These are phyloP conservation scores for Kryptolebias marmoratus DNA, from an alignment of 2,113 vertebrate genomes.

Conservation along the genomic window DNA sequence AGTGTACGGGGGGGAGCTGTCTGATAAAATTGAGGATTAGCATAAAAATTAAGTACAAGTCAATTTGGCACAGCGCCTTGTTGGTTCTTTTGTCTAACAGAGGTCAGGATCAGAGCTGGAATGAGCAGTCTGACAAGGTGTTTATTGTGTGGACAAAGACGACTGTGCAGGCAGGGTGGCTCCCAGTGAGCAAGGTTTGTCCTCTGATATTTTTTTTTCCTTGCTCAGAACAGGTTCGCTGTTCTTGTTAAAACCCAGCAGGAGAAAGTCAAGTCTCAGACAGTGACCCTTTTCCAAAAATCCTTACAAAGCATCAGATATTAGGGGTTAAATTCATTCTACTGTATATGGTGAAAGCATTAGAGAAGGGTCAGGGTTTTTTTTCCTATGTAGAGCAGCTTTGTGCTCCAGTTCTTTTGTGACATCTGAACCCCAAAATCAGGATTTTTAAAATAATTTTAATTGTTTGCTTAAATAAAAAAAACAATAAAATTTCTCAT, in stretches of 20 bases:
- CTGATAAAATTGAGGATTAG: conserved; percentile 75
- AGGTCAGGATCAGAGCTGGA: conserved; percentile 30
- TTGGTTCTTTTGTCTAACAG: conserved; percentile 55
- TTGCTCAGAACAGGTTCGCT: conserved; percentile 14
- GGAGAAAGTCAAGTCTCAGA: conserved; percentile 58
- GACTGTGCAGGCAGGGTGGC: conserved; percentile 18
- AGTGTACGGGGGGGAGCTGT: conserved; percentile 23
- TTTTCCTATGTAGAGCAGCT: neutral
- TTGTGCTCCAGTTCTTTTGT: neutral
- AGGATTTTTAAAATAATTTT: neutral
- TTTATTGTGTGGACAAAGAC: conserved; percentile 36
- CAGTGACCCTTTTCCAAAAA: conserved; percentile 25
- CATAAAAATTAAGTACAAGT: conserved; percentile 71
- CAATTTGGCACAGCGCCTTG: conserved; percentile 58
- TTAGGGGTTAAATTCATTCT: conserved; percentile 55
- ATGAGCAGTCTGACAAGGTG: conserved; percentile 29
- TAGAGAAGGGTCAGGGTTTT: conserved; percentile 33
- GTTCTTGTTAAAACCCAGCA: conserved; percentile 63
- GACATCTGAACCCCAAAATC: neutral
- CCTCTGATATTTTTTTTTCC: conserved; percentile 10
- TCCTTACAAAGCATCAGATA: conserved; percentile 42
- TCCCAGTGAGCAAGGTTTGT: conserved; percentile 6
- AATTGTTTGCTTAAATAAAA: neutral
- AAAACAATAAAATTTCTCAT: neutral
- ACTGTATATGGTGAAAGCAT: conserved; percentile 20